These are phyloP conservation scores for Macrostomum cliftonense DNA, from an alignment of 2,888 invertebrate genomes.

Conservation along the genomic window DNA sequence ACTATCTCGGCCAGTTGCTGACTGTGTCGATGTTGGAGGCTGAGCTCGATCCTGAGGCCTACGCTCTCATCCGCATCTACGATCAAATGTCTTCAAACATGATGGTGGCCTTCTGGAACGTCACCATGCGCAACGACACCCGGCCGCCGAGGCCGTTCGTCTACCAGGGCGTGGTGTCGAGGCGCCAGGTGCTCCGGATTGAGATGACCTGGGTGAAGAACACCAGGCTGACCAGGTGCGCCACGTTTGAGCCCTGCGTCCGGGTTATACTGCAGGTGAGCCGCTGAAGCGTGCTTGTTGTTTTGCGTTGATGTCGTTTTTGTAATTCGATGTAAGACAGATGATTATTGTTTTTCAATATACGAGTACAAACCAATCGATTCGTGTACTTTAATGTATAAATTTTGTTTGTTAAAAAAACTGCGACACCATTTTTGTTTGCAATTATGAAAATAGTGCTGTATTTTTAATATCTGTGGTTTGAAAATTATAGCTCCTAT, in stretches of 20 bases:
- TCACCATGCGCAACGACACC: neutral
- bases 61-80: conserved; percentile 45
- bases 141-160: neutral
- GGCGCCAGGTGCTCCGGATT: neutral
- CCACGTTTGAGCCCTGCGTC: conserved; percentile 3
- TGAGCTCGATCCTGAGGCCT: conserved; percentile 47
- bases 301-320: too few species aligned
- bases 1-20: conserved; percentile 46
- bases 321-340: too few species aligned
- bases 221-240: neutral
- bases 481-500: too few species aligned
- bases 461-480: too few species aligned
- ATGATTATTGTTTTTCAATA: too few species aligned
- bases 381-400: too few species aligned
- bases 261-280: conserved; percentile 1
- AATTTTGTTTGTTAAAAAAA: too few species aligned
- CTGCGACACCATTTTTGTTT: too few species aligned
- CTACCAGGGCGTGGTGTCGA: conserved; percentile 6
- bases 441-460: too few species aligned
- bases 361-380: too few species aligned
- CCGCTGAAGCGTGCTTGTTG: neutral
- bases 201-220: conserved; percentile 1
- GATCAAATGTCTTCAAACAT: conserved; percentile 2
- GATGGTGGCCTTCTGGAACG: conserved; percentile 2
- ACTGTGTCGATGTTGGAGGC: conserved; percentile 68